Evolutionary conservation across 2,888 invertebrate species (phyloP).

Genomic region (Neoscelio sp.): DNA sequence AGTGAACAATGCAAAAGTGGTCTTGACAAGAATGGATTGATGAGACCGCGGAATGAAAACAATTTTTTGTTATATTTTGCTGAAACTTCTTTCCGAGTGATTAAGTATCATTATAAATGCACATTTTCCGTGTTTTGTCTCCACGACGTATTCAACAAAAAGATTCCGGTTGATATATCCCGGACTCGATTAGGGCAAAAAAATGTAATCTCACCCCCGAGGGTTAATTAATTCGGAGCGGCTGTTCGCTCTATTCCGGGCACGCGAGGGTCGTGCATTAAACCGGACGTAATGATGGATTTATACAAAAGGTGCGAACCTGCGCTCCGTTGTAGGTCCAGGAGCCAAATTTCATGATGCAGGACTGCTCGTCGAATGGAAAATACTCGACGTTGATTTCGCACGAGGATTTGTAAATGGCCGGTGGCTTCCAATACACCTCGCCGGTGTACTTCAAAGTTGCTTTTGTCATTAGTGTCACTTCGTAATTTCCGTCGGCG

Average conservation of each 20-base stretch:
- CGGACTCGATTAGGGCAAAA: constrained; percentile 21
- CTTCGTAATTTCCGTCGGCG: constrained; percentile 99
- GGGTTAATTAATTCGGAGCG: constrained; percentile 56
- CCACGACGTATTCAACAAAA: constrained; percentile 19
- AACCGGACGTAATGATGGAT: constrained; percentile 44
- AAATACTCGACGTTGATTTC: constrained; percentile 98
- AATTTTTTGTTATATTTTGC: constrained; percentile 36
- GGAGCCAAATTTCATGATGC: constrained; percentile 97
- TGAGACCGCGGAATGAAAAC: constrained; percentile 35
- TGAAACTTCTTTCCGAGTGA: constrained; percentile 24
- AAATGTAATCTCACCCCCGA: constrained; percentile 29
- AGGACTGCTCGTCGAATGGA: constrained; percentile 97
- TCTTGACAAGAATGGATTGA: constrained; percentile 39
- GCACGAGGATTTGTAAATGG: constrained; percentile 99
- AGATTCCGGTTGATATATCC: constrained; percentile 26
- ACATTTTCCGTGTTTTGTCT: constrained; percentile 39
- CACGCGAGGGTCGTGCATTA: constrained; percentile 46
- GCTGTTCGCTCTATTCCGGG: constrained; percentile 39
- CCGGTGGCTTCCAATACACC: constrained; percentile 98
- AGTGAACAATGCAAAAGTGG: constrained; percentile 48
- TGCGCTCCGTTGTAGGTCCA: constrained; percentile 94
- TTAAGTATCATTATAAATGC: constrained; percentile 53
- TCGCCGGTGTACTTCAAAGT: constrained; percentile 96
- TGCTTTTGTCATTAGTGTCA: constrained; percentile 99
- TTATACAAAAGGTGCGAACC: constrained; percentile 33